Evolutionary conservation across 2,113 vertebrate genomes (phyloP).

Genomic region (Petromus typicus): DNA sequence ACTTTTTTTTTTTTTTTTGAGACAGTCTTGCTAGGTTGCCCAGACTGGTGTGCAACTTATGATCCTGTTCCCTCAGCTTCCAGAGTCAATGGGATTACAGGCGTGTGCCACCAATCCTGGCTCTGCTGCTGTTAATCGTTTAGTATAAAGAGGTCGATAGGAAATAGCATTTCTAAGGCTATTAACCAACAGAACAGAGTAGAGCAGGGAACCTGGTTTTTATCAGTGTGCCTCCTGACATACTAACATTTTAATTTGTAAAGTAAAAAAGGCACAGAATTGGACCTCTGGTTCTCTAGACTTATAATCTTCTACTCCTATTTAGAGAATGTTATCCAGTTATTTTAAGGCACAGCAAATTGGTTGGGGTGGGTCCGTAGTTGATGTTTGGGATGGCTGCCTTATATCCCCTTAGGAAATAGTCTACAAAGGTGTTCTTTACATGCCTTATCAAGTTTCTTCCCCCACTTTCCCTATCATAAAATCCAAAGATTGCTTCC

Average conservation of each 20-base stretch:
- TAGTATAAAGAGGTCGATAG: neutral
- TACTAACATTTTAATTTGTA: constrained; percentile 4
- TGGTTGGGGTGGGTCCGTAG: neutral
- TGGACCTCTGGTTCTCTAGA: constrained; percentile 1
- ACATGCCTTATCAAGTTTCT: neutral
- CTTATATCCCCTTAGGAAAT: neutral
- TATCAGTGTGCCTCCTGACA: neutral
- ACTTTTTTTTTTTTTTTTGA: neutral
- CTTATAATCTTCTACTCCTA: neutral
- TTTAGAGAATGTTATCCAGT: neutral
- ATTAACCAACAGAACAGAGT: neutral
- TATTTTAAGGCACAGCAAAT: neutral
- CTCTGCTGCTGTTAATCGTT: neutral
- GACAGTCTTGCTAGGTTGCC: neutral
- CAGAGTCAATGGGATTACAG: neutral
- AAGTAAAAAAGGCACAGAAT: constrained; percentile 21
- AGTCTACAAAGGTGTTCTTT: constrained; percentile 1
- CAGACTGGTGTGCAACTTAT: neutral
- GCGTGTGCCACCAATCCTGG: neutral
- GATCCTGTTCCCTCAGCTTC: neutral
- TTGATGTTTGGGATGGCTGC: neutral
- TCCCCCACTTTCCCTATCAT: neutral
- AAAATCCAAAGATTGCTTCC: neutral
- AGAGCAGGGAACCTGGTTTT: constrained; percentile 9
- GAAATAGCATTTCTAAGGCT: constrained; percentile 38